phyloP scores from a whole-genome alignment of 2,797 vertebrate species.

The Hipposideros larvatus region DNA sequence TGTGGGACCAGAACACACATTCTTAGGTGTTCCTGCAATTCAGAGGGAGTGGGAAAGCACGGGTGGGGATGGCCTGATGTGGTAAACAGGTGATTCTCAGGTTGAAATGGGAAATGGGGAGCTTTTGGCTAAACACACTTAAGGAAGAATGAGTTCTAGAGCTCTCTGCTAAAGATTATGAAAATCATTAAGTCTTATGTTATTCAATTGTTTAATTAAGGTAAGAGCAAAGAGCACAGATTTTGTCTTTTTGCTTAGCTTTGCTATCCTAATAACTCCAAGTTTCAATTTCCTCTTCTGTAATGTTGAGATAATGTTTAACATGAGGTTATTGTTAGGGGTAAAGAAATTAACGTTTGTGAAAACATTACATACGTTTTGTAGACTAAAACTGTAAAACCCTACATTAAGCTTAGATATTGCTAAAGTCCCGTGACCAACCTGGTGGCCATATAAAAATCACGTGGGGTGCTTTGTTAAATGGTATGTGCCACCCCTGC shows the following conservation, averaged over 20 bases:
- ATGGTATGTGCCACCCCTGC: rapidly evolving
- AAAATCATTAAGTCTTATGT: background rate
- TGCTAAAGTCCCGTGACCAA: background rate
- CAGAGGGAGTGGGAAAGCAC: background rate
- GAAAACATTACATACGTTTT: background rate
- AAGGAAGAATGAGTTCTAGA: background rate
- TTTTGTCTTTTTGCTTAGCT: background rate
- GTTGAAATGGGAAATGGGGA: background rate
- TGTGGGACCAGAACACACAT: background rate
- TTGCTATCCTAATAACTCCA: background rate
- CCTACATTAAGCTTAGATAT: background rate
- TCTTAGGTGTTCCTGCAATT: background rate
- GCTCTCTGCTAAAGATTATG: background rate
- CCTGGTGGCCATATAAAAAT: background rate
- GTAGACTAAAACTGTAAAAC: background rate
- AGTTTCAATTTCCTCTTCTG: background rate
- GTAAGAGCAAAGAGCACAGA: background rate
- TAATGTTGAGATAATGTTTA: background rate
- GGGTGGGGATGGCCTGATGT: background rate
- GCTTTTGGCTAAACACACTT: background rate
- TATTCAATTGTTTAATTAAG: background rate
- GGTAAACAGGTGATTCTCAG: background rate
- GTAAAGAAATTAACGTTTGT: background rate
- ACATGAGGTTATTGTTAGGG: background rate
- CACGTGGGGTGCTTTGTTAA: background rate